Evolutionary conservation across 1,140 invertebrate genomes (phyloP).

Genomic region (Xylocopa sonorina): DNA sequence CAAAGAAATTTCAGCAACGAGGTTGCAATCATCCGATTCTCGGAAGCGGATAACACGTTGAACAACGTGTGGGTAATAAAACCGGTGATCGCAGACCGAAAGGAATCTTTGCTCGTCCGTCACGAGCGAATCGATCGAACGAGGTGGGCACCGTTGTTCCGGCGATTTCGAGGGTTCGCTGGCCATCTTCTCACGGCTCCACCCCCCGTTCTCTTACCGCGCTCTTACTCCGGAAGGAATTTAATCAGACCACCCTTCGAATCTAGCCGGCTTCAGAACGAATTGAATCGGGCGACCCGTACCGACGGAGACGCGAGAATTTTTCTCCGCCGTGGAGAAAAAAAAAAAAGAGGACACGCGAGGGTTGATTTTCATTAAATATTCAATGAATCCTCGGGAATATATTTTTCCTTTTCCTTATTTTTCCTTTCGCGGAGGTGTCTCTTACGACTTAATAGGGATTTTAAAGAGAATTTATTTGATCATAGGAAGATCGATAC

Average conservation of each 20-base stretch:
- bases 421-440: not conserved
- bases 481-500: too few relatives aligned
- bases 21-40: not conserved
- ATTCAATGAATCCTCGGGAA: conserved; percentile 34
- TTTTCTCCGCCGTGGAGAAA: conserved; percentile 20
- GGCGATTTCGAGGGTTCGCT: conserved; percentile 53
- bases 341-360: not conserved
- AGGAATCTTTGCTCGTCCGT: conserved; percentile 2
- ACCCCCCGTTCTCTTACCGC: conserved; percentile 7
- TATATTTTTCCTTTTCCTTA: conserved; percentile 11
- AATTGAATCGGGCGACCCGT: conserved; percentile 60
- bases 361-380: conserved; percentile 43
- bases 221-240: conserved; percentile 57
- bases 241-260: conserved; percentile 67
- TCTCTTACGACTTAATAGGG: not conserved
- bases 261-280: conserved; percentile 42
- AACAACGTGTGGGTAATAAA: not conserved
- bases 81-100: conserved; percentile 21
- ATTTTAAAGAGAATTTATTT: too few relatives aligned
- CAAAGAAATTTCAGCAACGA: not conserved
- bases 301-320: conserved; percentile 34
- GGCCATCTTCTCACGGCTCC: conserved; percentile 21
- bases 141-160: conserved; percentile 20
- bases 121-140: conserved; percentile 18
- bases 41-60: not conserved